Evolutionary conservation across 2,888 invertebrate genomes (phyloP).

Genomic region (Pseudococcus viburni): DNA sequence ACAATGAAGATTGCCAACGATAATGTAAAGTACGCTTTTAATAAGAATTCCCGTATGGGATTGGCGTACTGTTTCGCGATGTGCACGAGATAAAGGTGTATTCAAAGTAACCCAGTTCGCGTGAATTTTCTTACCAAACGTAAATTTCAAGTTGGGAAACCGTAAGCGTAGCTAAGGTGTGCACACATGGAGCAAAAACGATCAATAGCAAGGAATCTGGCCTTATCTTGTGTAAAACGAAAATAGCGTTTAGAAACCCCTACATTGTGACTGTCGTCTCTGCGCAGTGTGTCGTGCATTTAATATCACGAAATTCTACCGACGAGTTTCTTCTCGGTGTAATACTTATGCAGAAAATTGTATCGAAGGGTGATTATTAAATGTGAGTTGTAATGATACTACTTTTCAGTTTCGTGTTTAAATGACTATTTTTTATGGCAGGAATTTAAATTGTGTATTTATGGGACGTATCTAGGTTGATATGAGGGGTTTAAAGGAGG

Average conservation of each 20-base stretch:
- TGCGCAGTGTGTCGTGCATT: conserved; percentile 21
- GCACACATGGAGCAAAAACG: conserved; percentile 42
- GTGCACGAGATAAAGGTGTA: conserved; percentile 36
- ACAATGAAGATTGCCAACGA: conserved; percentile 47
- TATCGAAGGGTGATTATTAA: conserved; percentile 7
- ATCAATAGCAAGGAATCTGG: conserved; percentile 42
- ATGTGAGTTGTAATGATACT: not conserved
- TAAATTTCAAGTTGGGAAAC: conserved; percentile 10
- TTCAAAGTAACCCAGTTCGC: conserved; percentile 41
- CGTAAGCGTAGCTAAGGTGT: not conserved
- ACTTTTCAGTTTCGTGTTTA: not conserved
- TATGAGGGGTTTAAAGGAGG: no score
- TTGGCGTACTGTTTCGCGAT: conserved; percentile 30
- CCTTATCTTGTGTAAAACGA: conserved; percentile 29
- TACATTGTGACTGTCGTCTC: conserved; percentile 23
- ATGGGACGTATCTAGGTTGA: no score
- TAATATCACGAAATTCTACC: conserved; percentile 10
- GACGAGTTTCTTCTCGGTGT: not conserved
- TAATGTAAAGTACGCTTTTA: conserved; percentile 42
- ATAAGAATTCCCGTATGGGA: conserved; percentile 39
- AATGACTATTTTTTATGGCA: no score
- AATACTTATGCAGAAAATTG: not conserved
- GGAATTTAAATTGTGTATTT: not conserved
- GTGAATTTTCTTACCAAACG: conserved; percentile 31
- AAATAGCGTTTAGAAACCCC: conserved; percentile 32